Percentiles rank a stretch among this genome's conserved stretches.
These are phyloP conservation scores for Xiphorhynchus erythropygius DNA, from an alignment of 2,797 vertebrate species.

Conservation along the genomic window DNA sequence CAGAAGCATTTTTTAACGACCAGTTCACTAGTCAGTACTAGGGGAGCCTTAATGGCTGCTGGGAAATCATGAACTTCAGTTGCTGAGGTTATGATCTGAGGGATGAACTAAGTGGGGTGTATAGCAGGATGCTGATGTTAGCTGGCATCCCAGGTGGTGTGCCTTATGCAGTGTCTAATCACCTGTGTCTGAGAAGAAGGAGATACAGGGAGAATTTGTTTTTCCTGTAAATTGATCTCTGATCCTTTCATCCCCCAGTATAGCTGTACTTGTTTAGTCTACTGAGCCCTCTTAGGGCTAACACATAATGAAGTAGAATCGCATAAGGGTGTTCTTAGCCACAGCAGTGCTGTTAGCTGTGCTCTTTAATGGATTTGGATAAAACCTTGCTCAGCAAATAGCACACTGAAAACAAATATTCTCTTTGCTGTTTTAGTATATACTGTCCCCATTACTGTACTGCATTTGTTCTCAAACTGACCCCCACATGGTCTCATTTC, in stretches of 20 bases:
- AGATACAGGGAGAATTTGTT: not conserved
- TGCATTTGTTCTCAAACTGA: conserved; percentile 30
- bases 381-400: conserved; percentile 44
- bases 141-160: not conserved
- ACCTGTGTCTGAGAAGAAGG: conserved; percentile 11
- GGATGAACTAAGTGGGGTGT: not conserved
- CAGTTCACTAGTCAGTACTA: not conserved
- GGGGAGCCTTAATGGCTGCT: not conserved
- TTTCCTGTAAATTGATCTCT: conserved; percentile 56
- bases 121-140: not conserved
- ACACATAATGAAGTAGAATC: not conserved
- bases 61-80: not conserved
- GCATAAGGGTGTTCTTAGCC: not conserved
- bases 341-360: conserved; percentile 1
- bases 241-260: conserved; percentile 40
- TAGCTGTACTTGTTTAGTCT: conserved; percentile 2
- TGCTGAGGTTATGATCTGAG: not conserved
- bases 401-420: not conserved
- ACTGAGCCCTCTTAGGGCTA: not conserved
- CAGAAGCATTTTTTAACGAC: not conserved
- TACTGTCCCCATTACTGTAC: not conserved
- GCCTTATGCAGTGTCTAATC: not conserved
- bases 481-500: not conserved
- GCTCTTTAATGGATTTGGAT: conserved; percentile 22
- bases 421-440: conserved; percentile 19